Evolutionary conservation across 2,888 invertebrate species (phyloP).

Genomic region (Sinodicranocentrus sp.): DNA sequence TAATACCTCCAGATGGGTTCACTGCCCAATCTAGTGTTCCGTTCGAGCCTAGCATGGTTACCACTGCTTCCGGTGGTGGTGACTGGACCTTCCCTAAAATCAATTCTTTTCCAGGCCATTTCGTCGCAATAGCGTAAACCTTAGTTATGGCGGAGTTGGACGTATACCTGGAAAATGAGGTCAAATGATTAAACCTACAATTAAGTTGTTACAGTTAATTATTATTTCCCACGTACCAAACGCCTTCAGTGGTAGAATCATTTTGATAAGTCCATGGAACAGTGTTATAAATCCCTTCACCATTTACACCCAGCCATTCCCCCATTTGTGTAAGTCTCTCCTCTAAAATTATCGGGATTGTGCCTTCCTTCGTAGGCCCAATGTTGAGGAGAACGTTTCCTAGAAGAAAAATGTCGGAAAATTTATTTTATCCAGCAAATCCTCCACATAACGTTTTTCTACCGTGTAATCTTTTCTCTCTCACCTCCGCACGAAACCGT

Average conservation of each 20-base stretch:
- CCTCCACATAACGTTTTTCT: too few relatives aligned
- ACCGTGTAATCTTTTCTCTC: too few relatives aligned
- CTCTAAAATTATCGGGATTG: slow-evolving; percentile 78
- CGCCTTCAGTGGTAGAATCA: slow-evolving; percentile 84
- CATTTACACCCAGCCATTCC: slow-evolving; percentile 79
- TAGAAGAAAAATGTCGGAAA: not conserved
- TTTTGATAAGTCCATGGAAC: slow-evolving; percentile 85
- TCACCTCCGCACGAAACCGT: slow-evolving; percentile 73
- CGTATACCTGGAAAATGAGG: slow-evolving; percentile 65
- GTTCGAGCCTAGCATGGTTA: slow-evolving; percentile 37
- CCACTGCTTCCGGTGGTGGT: slow-evolving; percentile 52
- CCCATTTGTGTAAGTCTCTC: slow-evolving; percentile 79
- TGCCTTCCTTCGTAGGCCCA: slow-evolving; percentile 79
- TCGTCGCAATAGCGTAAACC: slow-evolving; percentile 78
- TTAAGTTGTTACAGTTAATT: not conserved
- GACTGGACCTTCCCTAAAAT: slow-evolving; percentile 76
- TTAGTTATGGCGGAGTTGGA: slow-evolving; percentile 64
- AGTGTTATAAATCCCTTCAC: slow-evolving; percentile 79
- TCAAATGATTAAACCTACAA: not conserved
- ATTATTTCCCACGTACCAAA: slow-evolving; percentile 82
- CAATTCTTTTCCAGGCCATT: slow-evolving; percentile 77
- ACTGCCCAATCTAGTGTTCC: not conserved
- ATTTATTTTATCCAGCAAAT: not conserved
- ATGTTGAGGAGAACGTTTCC: slow-evolving; percentile 79
- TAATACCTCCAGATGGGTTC: not conserved